Evolutionary conservation across 1,140 invertebrate species (phyloP).

Genomic region (Apocrypta bakeri): DNA sequence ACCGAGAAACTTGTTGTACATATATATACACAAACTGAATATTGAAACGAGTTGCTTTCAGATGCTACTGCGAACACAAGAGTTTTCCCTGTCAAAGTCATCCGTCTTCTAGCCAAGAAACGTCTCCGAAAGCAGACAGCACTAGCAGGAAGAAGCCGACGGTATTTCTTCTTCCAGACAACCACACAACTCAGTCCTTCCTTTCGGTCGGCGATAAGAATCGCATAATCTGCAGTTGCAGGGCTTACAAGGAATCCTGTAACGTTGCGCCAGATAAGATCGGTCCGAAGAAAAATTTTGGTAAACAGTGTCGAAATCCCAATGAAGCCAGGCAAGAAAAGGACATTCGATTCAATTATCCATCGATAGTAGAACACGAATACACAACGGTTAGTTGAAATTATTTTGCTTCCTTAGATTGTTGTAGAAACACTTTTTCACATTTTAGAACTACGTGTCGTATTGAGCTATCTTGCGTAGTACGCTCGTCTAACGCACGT

Average conservation of each 20-base stretch:
- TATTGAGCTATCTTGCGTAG: too few species aligned
- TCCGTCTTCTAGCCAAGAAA: background rate
- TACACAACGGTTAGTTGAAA: conserved; percentile 38
- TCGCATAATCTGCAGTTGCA: conserved; percentile 28
- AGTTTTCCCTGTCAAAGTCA: conserved; percentile 16
- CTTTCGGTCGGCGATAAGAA: conserved; percentile 15
- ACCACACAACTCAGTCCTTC: background rate
- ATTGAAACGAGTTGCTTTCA: background rate
- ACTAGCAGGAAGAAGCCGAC: background rate
- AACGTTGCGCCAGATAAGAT: background rate
- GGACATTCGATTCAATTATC: conserved; percentile 36
- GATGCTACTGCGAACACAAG: conserved; percentile 35
- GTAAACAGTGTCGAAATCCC: conserved; percentile 16
- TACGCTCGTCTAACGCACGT: too few species aligned
- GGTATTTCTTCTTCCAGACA: conserved; percentile 26
- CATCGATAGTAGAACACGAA: conserved; percentile 33
- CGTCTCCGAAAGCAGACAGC: conserved; percentile 3
- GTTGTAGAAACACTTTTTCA: too few species aligned
- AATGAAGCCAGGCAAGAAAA: conserved; percentile 1
- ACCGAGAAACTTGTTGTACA: too few species aligned
- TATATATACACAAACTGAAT: too few species aligned
- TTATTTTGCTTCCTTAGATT: background rate
- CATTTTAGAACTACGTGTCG: too few species aligned
- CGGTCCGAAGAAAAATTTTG: background rate
- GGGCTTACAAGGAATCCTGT: background rate